Percentiles rank a stretch among this genome's conserved stretches.
Conservation (phyloP, 2,797 vertebrate species). For the Argya squamiceps region DNA sequence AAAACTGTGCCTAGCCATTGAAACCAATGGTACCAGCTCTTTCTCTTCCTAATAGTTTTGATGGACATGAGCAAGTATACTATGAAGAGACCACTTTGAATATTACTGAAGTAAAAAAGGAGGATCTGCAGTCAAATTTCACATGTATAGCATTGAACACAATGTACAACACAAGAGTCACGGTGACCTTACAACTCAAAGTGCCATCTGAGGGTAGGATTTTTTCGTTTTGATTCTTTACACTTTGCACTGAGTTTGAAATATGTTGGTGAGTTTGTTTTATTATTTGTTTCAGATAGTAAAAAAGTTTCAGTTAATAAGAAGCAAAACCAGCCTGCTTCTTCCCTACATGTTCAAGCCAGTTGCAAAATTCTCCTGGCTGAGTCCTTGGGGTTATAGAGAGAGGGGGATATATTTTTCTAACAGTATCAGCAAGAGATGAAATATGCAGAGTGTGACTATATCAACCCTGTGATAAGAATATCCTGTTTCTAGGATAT, state of each 20-base stretch:
- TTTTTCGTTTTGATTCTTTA: not conserved
- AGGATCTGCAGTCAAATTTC: constrained; percentile 72
- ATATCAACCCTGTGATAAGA: not conserved
- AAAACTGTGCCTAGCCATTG: not conserved
- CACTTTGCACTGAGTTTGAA: not conserved
- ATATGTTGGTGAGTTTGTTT: not conserved
- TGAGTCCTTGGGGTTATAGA: not conserved
- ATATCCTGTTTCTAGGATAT: not conserved
- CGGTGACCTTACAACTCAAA: constrained; percentile 54
- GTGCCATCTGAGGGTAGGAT: constrained; percentile 23
- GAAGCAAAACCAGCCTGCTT: not conserved
- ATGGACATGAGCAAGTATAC: not conserved
- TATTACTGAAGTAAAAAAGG: constrained; percentile 67
- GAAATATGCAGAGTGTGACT: not conserved
- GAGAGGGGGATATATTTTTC: not conserved
- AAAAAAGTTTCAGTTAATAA: not conserved
- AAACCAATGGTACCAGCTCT: not conserved
- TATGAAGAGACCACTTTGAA: constrained; percentile 52
- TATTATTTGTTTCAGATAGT: not conserved
- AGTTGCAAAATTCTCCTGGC: not conserved
- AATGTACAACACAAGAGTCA: fast-evolving
- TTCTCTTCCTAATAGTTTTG: constrained; percentile 24
- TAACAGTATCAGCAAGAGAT: not conserved
- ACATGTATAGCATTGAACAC: not conserved
- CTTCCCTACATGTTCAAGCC: not conserved